Base-by-base conservation (phyloP, 1,140 invertebrate species). In the Rhyzopertha dominica region DNA sequence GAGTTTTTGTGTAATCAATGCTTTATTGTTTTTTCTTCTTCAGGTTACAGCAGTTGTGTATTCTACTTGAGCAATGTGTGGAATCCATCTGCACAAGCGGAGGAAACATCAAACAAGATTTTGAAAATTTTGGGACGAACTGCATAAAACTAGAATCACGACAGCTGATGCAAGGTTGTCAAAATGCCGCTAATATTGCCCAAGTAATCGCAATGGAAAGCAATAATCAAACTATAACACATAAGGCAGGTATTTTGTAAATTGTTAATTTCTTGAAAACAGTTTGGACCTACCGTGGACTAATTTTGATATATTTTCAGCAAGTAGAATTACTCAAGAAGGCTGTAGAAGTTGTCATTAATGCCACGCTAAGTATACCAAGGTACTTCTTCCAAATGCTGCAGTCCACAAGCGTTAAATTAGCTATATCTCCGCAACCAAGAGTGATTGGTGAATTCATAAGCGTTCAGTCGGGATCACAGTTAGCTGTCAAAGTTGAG, bases 321-420 rank as follows among this genome's bases (percentile, higher is more conserved):
- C 81, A 87, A 69, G 78, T 87, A 5, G 78, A 82, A 37, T 76
- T 79, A 18, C 67, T 90, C 14, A 73, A 81, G 45, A 74, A 78
- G 26, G 79, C 82, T 42, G 79, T 83, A 1, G 72, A 78, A 26
- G 69, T 81, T n/a, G 61, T 90, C 24, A 72, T 79, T 23, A 74
- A 73, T 42, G 76, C 81, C 12, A 79, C 81, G 16, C 63, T 89
- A 5, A 78, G 82, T 25, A 78, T 87, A 54, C 88, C 92, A 12
- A 73, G 92, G 24, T 92, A 85, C 59, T 91, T 91, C 64, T 95
- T 91, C 71, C 90, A 95, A 75, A 79, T 82, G 4, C 68, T 92
- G 7, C 90, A 94, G 65, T 80, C 79, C 1, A 94, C 90, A 5
- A 79, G 76, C 42, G 79, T 90, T 1, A 79, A 90, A 72, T 66